Evolutionary conservation across 2,797 vertebrate genomes (phyloP), one percentile per base, ranked within the genome.

Genomic region (Acipenser transmontanus): DNA sequence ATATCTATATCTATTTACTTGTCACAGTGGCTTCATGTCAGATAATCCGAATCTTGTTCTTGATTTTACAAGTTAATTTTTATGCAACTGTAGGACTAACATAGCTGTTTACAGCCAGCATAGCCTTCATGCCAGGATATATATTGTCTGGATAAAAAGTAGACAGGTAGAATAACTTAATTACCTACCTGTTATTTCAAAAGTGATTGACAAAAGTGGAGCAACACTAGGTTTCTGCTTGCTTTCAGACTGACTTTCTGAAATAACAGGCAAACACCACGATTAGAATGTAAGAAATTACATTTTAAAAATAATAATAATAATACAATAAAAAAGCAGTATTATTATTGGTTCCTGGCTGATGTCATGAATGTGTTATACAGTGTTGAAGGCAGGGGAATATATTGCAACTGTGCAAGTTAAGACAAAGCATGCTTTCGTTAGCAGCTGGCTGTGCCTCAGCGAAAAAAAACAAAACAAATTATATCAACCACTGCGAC

Each of bases 101-200:
- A 8, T 17, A 47, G 17, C 14, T 61, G 60, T 9, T 10, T 8
- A 61, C 17, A 61, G 20, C 17, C 60, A 34, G 60, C 47, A 34
- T 34, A 7, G 60, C 3, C 17, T 12, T 8, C 8, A 34, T 8
- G 17, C 9, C 17, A 74, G 62, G 60, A 4, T 72, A 17, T 72
- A 17, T 17, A 34, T 34, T 34, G 34, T 78, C 63, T 71, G 66
- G 74, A 50, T 49, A 54, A 70, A 73, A 34, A 34, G 34, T 52
- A 17, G 17, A 34, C 47, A 68, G 8, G 11, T 72, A 51, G 57
- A 70, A 69, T 69, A 64, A 80, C 73, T 84, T 71, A 70, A 75
- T 65, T 75, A 91, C 85, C 82, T 90, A 95, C 91, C 91, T 95
- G 91, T 91, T 80, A 94, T 93, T 89, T 97, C 91, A 88, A 93